phyloP scores from a whole-genome alignment of 2,888 invertebrate species.

The Caradrina clavipalpis region DNA sequence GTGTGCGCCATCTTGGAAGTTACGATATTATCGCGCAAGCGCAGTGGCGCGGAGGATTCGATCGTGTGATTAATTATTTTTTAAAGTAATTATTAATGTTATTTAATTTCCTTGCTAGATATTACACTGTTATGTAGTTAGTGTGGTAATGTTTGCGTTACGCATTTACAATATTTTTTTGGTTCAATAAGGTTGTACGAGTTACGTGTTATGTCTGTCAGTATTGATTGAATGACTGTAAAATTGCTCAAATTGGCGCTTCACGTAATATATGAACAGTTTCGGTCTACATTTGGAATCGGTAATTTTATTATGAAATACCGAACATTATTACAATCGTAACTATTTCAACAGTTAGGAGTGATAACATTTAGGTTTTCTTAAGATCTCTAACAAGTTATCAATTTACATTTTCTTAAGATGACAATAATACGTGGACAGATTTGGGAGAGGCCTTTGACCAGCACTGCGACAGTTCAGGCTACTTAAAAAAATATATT shows the following conservation, averaged over 20 bases:
- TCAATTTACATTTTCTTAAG: constrained; percentile 3
- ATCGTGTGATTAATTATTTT: constrained; percentile 55
- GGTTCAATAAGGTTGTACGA: constrained; percentile 1
- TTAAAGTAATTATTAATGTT: constrained; percentile 44
- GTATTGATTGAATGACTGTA: constrained; percentile 32
- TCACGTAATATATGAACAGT: neutral
- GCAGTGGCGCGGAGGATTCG: constrained; percentile 55
- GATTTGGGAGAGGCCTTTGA: too few relatives aligned
- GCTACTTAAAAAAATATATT: neutral
- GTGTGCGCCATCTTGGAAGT: constrained; percentile 49
- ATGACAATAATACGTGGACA: neutral
- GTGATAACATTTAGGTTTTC: too few relatives aligned
- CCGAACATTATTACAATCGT: too few relatives aligned
- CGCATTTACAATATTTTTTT: constrained; percentile 32
- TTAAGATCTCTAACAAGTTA: neutral
- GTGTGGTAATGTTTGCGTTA: constrained; percentile 38
- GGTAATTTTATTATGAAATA: too few relatives aligned
- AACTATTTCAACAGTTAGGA: too few relatives aligned
- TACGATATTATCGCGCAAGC: constrained; percentile 53
- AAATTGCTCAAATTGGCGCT: constrained; percentile 17
- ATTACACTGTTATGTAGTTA: constrained; percentile 38
- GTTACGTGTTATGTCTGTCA: constrained; percentile 38
- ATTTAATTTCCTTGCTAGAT: constrained; percentile 57
- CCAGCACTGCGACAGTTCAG: too few relatives aligned
- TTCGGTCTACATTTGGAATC: too few relatives aligned